Evolutionary conservation across 2,113 vertebrate species (phyloP).

Genomic region (Lynx canadensis): DNA sequence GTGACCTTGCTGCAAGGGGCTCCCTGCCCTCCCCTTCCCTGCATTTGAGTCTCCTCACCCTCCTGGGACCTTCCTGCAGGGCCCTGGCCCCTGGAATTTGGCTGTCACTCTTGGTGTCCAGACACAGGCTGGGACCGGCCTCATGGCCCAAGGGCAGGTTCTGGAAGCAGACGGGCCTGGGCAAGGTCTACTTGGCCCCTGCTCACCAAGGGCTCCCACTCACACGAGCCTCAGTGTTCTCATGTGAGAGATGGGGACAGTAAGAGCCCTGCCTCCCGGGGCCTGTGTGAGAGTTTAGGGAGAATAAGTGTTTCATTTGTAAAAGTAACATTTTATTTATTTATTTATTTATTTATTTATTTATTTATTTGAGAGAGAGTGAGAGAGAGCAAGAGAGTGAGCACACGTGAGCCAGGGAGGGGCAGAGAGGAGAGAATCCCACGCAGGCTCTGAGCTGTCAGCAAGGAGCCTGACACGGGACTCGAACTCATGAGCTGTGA

Average conservation of each 20-base stretch:
- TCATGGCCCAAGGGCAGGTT: fast-evolving
- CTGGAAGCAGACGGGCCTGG: neutral
- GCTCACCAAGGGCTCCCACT: neutral
- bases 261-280: fast-evolving
- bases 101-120: neutral
- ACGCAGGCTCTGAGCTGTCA: no score
- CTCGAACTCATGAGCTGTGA: no score
- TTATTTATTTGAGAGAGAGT: no score
- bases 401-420: no score
- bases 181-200: fast-evolving
- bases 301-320: no score
- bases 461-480: no score
- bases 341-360: no score
- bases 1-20: neutral
- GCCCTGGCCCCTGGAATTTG: no score
- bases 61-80: neutral
- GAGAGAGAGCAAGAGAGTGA: no score
- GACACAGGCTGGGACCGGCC: no score
- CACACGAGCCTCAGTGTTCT: neutral
- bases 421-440: no score
- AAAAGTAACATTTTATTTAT: neutral
- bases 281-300: neutral
- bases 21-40: fast-evolving
- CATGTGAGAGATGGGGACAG: neutral
- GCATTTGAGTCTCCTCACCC: neutral